phyloP scores from a whole-genome alignment of 1,140 invertebrate genomes.

The Platorchestia sp. region DNA sequence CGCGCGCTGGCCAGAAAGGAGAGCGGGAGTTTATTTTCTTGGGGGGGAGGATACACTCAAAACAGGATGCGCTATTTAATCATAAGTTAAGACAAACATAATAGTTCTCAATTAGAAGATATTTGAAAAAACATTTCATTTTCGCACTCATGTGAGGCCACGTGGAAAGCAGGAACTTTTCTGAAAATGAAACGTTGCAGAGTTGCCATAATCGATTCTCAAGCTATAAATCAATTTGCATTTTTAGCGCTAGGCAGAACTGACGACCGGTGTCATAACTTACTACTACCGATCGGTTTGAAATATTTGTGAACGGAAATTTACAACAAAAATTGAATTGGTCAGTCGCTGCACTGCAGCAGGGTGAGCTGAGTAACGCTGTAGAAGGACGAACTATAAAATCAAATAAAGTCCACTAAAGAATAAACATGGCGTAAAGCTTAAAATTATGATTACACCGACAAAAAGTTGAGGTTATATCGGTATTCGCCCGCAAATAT shows the following conservation, averaged over 20 bases:
- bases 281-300: neutral
- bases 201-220: too few relatives aligned
- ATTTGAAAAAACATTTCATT: neutral
- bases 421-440: slow-evolving; percentile 4
- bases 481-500: neutral
- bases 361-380: neutral
- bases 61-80: neutral
- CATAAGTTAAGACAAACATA: neutral
- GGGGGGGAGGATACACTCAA: neutral
- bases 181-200: too few relatives aligned
- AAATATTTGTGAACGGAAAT: neutral
- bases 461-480: neutral
- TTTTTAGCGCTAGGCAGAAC: neutral
- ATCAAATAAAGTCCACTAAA: slow-evolving; percentile 3
- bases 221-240: neutral
- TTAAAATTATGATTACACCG: neutral
- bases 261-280: neutral
- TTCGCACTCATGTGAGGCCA: neutral
- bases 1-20: neutral
- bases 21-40: neutral
- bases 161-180: neutral
- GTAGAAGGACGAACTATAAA: neutral
- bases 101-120: neutral
- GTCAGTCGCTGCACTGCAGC: neutral
- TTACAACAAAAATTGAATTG: neutral